Base-by-base conservation (phyloP, 2,113 vertebrate species). In the Todiramphus chloris region DNA sequence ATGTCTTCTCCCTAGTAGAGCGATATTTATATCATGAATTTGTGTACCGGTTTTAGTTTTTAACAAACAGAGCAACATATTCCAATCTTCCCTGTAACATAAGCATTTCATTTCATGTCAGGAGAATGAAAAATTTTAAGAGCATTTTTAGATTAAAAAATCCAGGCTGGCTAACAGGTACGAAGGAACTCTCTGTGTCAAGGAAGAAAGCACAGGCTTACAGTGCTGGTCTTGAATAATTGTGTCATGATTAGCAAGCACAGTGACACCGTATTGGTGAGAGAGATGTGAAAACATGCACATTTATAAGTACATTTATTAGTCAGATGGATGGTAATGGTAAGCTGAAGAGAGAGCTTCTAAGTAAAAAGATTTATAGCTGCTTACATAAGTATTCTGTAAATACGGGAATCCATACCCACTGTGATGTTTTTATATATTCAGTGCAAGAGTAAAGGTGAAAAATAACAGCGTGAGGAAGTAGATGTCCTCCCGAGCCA, bases 1-100 rank as follows among this genome's bases (percentile, higher is more conserved):
- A 96, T 74, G 92, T 96, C 55, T 96, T 93, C 96, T 80, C 79
- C 78, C 53, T 96, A 92, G 75, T 90, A 95, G 89, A 90, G 43
- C 8, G 18, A 46, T 95, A 87, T 97, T 97, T 97, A 90, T 72
- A 80, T 77, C 33, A 3, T 74, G 73, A 93, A 37, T 74, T 86
- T 90, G 81, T 68, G 18, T 64, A 28, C 1, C 13, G 21, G 33
- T 48, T 78, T 94, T 93, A 64, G 79, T 79, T 93, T 93, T 85
- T 41, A 84, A 67, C 55, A 83, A 80, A 76, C n/a, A 39, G 37
- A 66, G 17, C 62, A 92, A 78, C 0, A 0, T 56, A 76, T 82
- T 90, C 79, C 43, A 69, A 44, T 89, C 62, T 89, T 88, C 72
- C 30, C 31, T 63, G 37, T 60, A 90, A 78, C 69, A 66, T 74